A percentile compares a stretch with the other conserved stretches of the same genome.
phyloP scores from a whole-genome alignment of 2,113 vertebrate species.

The Lepus americanus region DNA sequence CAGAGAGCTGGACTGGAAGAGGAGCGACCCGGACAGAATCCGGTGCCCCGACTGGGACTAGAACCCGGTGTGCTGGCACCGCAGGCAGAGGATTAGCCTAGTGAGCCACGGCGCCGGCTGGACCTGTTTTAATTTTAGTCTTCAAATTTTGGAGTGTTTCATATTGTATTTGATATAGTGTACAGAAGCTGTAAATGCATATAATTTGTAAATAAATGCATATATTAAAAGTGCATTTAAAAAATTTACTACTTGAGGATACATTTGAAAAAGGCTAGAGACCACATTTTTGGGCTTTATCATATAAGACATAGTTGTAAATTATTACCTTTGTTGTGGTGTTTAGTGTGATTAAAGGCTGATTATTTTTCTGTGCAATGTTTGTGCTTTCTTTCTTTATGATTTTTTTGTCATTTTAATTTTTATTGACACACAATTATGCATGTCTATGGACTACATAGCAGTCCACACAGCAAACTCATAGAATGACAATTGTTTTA shows the following conservation, averaged over 20 bases:
- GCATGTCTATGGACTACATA: no score
- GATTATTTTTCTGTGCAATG: background rate
- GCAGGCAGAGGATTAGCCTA: no score
- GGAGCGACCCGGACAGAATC: no score
- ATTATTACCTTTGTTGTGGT: background rate
- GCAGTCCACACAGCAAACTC: no score
- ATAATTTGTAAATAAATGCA: background rate
- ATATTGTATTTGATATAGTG: background rate
- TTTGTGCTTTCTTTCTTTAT: slow-evolving; percentile 15
- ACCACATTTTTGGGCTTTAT: background rate
- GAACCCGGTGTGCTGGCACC: no score
- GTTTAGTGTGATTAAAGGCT: background rate
- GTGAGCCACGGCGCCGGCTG: no score
- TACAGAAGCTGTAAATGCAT: background rate
- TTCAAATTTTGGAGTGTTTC: background rate
- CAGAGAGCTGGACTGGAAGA: no score
- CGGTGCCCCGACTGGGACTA: no score
- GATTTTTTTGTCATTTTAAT: no score
- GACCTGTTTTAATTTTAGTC: slow-evolving; percentile 31
- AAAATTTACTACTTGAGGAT: background rate
- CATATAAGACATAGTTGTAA: background rate
- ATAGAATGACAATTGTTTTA: no score
- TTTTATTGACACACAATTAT: no score
- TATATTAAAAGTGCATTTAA: background rate
- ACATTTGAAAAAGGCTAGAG: background rate